Evolutionary conservation across 2,888 invertebrate species (phyloP), one percentile per base, ranked within the genome.

Genomic region (Chrysomela aeneicollis): DNA sequence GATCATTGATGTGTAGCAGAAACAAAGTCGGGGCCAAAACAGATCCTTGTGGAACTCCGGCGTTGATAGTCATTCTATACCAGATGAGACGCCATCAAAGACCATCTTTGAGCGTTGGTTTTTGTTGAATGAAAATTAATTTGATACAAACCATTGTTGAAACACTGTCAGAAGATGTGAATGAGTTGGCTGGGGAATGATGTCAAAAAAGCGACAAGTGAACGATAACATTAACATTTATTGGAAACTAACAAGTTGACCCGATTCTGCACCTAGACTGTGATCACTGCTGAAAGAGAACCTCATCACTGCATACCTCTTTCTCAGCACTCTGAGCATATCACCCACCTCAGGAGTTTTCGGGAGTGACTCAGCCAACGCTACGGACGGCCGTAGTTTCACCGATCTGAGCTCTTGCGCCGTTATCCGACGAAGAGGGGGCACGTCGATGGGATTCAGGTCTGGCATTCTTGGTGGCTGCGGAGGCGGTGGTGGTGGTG

Each of bases 251-350:
- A 42, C 42, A 2, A 42, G 15, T 15, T 42, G 42, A 15, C 8
- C 6, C n/a, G 15, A 15, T 15, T 42, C 42, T 15, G 3, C n/a
- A n/a, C 12, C 42, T 2, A 2, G 3, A 2, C 15, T 15, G 3
- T 42, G 55, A 9, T 57, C 57, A 46, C 57, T 46, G 18, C 26
- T 46, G 30, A 57, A 57, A 0, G 78, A 76, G 5, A 76, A 75
- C 64, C 77, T 76, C 73, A 77, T 75, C 2, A 75, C 78, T 1
- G 76, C 73, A 57, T 76, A 78, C 22, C 77, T 68, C 64, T 60
- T 73, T 59, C 74, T 72, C 50, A 77, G 65, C 54, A 77, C 73
- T 9, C 67, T 71, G 59, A 76, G 70, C 63, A 77, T 70, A 49
- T 78, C 76, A 55, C 69, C 66, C 3, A 76, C 71, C 58, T 77